Conservation (phyloP, 2,797 vertebrate species). For the Silurus lanzhouensis region DNA sequence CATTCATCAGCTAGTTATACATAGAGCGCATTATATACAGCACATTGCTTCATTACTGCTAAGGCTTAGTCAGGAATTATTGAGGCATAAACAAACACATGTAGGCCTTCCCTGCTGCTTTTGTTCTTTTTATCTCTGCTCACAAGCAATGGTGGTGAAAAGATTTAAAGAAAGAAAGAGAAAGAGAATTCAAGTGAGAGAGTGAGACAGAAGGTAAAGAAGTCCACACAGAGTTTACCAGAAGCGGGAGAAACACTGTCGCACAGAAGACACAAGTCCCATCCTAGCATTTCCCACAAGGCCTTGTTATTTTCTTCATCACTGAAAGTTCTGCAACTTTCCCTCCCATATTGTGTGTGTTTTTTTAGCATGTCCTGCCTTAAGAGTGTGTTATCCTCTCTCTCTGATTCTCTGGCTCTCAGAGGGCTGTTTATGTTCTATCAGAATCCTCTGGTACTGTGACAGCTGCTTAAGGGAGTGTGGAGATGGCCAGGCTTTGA, state of each 20-base stretch:
- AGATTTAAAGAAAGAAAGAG: slow-evolving; percentile 25
- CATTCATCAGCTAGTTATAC: slow-evolving; percentile 66
- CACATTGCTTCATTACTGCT: slow-evolving; percentile 53
- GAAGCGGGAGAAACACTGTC: slow-evolving; percentile 29
- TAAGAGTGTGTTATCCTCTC: slow-evolving; percentile 34
- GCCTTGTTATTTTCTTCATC: slow-evolving; percentile 51
- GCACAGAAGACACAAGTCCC: slow-evolving; percentile 29
- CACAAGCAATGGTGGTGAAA: slow-evolving; percentile 44
- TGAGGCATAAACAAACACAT: slow-evolving; percentile 55
- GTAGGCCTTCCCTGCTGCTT: slow-evolving; percentile 33
- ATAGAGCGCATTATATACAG: slow-evolving; percentile 56
- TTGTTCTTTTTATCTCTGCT: slow-evolving; percentile 50
- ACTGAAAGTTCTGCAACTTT: slow-evolving; percentile 38
- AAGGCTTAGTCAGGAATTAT: slow-evolving; percentile 58
- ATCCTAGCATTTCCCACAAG: slow-evolving; percentile 40
- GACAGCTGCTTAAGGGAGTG: slow-evolving; percentile 50
- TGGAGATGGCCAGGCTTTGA: slow-evolving; percentile 36
- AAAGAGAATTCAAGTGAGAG: slow-evolving; percentile 15
- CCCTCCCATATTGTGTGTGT: slow-evolving; percentile 24
- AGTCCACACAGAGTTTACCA: slow-evolving; percentile 1
- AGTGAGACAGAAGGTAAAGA: slow-evolving; percentile 17
- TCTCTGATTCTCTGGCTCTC: slow-evolving; percentile 31
- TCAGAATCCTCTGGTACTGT: slow-evolving; percentile 46
- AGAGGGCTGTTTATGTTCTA: slow-evolving; percentile 51
- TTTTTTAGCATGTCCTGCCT: slow-evolving; percentile 12